Conservation (phyloP, 1,140 invertebrate species). For the Vanessa tameamea region DNA sequence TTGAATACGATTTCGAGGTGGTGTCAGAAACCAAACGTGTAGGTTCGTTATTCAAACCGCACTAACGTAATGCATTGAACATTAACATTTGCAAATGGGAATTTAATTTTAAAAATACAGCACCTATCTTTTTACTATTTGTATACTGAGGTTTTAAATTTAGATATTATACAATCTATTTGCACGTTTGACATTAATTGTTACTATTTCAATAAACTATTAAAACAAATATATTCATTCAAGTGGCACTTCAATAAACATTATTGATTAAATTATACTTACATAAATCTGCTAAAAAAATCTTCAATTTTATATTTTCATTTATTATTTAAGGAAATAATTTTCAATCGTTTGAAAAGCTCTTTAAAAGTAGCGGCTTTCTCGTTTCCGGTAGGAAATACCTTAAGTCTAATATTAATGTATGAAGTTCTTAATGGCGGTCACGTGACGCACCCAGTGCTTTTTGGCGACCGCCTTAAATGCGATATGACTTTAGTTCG, state of each 20-base stretch:
- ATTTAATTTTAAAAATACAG: no score
- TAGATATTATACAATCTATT: no score
- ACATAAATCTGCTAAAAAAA: no score
- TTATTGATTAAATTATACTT: not conserved
- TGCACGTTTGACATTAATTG: no score
- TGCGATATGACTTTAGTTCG: conserved; percentile 30
- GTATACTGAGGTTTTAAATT: no score
- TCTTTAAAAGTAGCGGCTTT: conserved; percentile 26
- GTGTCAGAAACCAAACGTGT: not conserved
- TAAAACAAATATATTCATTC: no score
- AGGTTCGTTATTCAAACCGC: not conserved
- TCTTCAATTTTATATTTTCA: not conserved
- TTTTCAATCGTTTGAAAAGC: conserved; percentile 18
- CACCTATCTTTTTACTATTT: no score
- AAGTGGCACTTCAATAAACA: no score
- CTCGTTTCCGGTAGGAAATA: conserved; percentile 26
- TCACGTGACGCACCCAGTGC: conserved; percentile 38
- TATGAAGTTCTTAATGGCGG: conserved; percentile 44
- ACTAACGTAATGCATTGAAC: not conserved
- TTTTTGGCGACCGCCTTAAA: conserved; percentile 34
- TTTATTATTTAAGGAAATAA: not conserved
- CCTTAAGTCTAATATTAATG: conserved; percentile 45
- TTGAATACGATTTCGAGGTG: not conserved
- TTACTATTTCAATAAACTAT: no score
- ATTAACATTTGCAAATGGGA: no score